Evolutionary conservation across 2,888 invertebrate species (phyloP).

Genomic region (Ryuthela nishihirai): DNA sequence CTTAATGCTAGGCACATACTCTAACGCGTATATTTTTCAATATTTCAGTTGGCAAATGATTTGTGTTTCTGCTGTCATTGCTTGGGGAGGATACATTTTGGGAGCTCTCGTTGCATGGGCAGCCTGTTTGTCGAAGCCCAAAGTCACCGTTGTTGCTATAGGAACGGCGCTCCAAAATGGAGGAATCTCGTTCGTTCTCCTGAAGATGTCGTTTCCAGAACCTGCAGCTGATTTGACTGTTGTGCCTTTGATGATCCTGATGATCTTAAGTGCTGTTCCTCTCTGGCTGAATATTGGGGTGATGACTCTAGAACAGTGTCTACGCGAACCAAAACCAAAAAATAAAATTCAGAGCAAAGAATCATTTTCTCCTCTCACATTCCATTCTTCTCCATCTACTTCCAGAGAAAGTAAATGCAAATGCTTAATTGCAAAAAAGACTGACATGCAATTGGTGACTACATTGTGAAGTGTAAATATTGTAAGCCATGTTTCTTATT

Average conservation of each 20-base stretch:
- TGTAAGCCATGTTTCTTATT: no score
- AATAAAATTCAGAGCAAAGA: no score
- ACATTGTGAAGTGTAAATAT: no score
- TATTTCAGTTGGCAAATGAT: constrained; percentile 78
- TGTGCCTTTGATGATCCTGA: constrained; percentile 82
- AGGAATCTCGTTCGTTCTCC: constrained; percentile 81
- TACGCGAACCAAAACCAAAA: no score
- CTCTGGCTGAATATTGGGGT: no score
- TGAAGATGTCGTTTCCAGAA: constrained; percentile 73
- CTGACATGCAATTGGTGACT: no score
- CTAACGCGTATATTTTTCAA: constrained; percentile 81
- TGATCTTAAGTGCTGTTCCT: constrained; percentile 59
- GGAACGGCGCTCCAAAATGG: constrained; percentile 69
- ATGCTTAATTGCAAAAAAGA: no score
- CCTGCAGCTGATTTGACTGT: constrained; percentile 63
- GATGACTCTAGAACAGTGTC: no score
- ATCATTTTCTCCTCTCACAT: no score
- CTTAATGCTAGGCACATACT: constrained; percentile 75
- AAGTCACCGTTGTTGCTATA: constrained; percentile 78
- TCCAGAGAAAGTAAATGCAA: no score
- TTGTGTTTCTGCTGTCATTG: constrained; percentile 71
- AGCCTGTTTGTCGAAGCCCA: constrained; percentile 61
- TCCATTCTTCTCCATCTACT: no score
- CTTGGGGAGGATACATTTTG: constrained; percentile 72
- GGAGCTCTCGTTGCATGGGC: constrained; percentile 63